Conservation (phyloP, 2,888 invertebrate species). For the Cerastoderma edule region DNA sequence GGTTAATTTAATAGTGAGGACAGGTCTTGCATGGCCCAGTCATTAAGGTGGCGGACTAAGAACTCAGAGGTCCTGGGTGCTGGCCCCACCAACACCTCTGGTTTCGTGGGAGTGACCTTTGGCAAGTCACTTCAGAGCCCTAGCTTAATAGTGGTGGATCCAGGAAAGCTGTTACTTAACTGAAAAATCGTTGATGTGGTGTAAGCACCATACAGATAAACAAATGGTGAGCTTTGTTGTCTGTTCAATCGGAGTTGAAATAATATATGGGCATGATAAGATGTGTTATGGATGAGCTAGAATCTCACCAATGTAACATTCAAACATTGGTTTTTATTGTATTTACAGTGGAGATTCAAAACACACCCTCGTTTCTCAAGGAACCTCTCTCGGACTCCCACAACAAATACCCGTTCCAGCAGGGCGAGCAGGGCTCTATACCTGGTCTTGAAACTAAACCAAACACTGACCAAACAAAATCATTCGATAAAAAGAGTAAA, state of each 20-base stretch:
- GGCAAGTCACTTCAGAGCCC: too few relatives aligned
- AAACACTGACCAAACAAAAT: slow-evolving; percentile 36
- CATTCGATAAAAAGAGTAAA: slow-evolving; percentile 21
- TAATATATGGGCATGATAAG: too few relatives aligned
- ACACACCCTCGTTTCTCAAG: slow-evolving; percentile 68
- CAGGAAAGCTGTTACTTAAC: not conserved
- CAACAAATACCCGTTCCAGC: slow-evolving; percentile 68
- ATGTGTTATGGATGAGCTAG: not conserved
- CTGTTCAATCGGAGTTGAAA: too few relatives aligned
- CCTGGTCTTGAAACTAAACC: slow-evolving; percentile 69
- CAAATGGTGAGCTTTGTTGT: too few relatives aligned
- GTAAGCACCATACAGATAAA: too few relatives aligned
- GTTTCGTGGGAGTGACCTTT: too few relatives aligned
- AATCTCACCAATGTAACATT: not conserved
- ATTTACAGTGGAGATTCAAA: slow-evolving; percentile 60
- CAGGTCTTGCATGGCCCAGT: too few relatives aligned
- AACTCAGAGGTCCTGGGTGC: too few relatives aligned
- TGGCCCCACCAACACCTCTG: too few relatives aligned
- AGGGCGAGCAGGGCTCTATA: slow-evolving; percentile 64
- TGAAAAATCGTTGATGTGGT: not conserved
- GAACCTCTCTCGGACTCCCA: slow-evolving; percentile 67
- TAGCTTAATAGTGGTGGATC: too few relatives aligned
- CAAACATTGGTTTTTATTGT: not conserved
- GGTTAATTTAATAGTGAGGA: too few relatives aligned
- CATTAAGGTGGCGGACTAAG: too few relatives aligned